Conservation (phyloP, 2,888 invertebrate species). For the Phoenoteleia sp. region DNA sequence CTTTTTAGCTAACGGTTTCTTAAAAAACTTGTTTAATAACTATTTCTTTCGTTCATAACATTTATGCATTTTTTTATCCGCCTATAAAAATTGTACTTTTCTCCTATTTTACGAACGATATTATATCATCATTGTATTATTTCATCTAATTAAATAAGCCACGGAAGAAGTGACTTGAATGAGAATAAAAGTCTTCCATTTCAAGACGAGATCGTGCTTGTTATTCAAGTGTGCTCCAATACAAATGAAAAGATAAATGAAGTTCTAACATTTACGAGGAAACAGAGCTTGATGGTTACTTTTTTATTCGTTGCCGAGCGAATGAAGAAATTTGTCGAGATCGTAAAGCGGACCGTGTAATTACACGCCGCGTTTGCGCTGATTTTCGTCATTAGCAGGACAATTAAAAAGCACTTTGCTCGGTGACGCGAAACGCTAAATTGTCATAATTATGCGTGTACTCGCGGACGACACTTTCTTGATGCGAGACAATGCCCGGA, state of each 20-base stretch:
- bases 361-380: conserved; percentile 55
- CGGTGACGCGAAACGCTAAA: conserved; percentile 70
- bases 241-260: neutral
- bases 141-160: no score
- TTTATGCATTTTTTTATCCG: no score
- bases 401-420: conserved; percentile 76
- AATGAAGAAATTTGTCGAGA: conserved; percentile 36
- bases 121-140: no score
- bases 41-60: no score
- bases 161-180: no score
- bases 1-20: no score
- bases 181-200: no score
- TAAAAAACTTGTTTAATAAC: no score
- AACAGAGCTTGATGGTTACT: conserved; percentile 3
- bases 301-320: neutral
- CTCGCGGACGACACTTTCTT: conserved; percentile 33
- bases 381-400: conserved; percentile 68
- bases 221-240: no score
- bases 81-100: no score
- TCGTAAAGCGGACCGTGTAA: conserved; percentile 33
- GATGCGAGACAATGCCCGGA: conserved; percentile 49
- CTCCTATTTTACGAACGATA: no score
- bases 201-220: no score
- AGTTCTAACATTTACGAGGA: conserved; percentile 6
- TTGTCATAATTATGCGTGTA: conserved; percentile 52